phyloP scores from a whole-genome alignment of 2,797 vertebrate species.

The Dryobates pubescens region DNA sequence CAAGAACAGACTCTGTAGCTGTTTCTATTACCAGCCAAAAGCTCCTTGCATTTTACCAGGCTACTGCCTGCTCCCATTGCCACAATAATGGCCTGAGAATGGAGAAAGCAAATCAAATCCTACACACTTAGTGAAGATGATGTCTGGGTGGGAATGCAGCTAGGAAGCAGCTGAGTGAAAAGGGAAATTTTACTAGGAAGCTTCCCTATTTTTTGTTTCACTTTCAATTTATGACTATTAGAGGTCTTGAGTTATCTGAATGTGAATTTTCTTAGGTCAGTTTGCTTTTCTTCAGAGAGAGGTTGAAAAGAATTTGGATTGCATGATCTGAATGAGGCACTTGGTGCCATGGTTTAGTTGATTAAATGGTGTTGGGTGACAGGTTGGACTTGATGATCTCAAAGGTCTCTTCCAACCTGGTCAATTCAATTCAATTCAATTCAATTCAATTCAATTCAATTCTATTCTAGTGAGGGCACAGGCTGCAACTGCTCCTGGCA shows the following conservation, averaged over 20 bases:
- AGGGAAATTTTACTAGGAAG: not conserved
- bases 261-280: not conserved
- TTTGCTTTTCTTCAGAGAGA: not conserved
- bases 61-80: not conserved
- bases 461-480: no score
- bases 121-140: not conserved
- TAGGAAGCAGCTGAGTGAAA: not conserved
- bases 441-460: no score
- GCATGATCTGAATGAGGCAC: not conserved
- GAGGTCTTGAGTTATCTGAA: not conserved
- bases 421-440: no score
- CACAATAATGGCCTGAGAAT: constrained; percentile 1
- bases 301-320: not conserved
- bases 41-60: not conserved
- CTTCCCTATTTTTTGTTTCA: not conserved
- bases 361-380: no score
- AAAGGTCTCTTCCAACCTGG: no score
- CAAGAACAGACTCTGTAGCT: not conserved
- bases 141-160: not conserved
- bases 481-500: no score
- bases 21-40: constrained; percentile 4
- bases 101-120: constrained; percentile 18
- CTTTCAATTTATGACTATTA: not conserved
- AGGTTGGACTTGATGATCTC: no score
- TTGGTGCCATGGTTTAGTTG: no score